Evolutionary conservation across 92 coral and sea anemone genomes (phyloP), one percentile per base, ranked within the genome.

Genomic region (Epizoanthus rinbou): DNA sequence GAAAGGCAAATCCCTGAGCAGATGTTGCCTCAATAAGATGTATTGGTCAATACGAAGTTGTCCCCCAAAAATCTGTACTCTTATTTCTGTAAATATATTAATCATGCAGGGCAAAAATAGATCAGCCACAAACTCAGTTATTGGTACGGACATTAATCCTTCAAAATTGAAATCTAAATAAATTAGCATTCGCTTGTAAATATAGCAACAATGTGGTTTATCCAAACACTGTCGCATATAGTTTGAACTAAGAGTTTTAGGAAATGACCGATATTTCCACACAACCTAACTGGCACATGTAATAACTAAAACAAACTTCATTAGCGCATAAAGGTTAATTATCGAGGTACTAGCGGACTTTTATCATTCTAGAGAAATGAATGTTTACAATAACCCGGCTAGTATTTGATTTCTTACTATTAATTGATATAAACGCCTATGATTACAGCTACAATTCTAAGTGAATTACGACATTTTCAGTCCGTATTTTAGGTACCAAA

Each of bases 111-210:
- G 23, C 22, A 13, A 39, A 63, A 78, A 76, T 8, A 28, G 50
- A 15, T 37, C 3, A 13, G 11, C 71, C 71, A 59, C 54, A 39
- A 37, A 22, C 50, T 1, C 69, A 78, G 64, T 39, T 62, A 78
- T 78, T 78, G 82, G 71, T 57, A 62, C 28, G 3, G 58, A 62
- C 62, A 78, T 11, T 62, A 39, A 78, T 60, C 71, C 57, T 57
- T 21, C 23, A 39, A 57, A 78, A 19, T 62, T 11, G 45, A 76
- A 78, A 39, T 3, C 41, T 15, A 22, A 78, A 78, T 57, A 78
- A 78, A 39, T 10, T 78, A 62, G 41, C 64, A 41, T 78, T 78
- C 22, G 71, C 60, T 16, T 47, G 69, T 28, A 37, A 76, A 76
- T 76, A 60, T 76, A 37, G 13, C 33, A 78, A 23, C 60, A 59